Evolutionary conservation across 2,797 vertebrate genomes (phyloP).

Genomic region (Merluccius polli): DNA sequence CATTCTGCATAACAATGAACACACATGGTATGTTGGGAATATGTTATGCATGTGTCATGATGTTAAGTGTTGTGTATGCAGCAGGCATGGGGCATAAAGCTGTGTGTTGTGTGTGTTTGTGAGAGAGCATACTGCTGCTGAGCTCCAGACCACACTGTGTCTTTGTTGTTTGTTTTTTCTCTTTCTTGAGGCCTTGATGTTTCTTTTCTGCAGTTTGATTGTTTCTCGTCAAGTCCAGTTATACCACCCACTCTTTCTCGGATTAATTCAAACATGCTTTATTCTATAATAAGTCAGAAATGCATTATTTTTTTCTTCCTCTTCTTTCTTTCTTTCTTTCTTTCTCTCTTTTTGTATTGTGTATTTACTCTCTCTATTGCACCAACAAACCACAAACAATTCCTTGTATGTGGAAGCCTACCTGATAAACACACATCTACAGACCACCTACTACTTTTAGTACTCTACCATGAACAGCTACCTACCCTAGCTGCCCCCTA

Average conservation of each 20-base stretch:
- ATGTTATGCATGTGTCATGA: not conserved
- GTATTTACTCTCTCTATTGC: not conserved
- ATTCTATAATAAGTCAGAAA: not conserved
- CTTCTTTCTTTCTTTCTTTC: not conserved
- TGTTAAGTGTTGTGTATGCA: not conserved
- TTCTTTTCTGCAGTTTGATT: not conserved
- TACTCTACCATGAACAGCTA: no score
- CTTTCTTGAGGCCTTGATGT: not conserved
- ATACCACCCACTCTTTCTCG: not conserved
- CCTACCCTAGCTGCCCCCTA: not conserved
- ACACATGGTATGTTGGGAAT: not conserved
- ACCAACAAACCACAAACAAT: not conserved
- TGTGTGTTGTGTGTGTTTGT: not conserved
- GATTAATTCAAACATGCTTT: not conserved
- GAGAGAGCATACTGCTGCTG: not conserved
- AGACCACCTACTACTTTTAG: not conserved
- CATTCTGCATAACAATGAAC: conserved; percentile 1
- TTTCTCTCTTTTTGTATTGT: not conserved
- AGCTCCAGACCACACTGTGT: not conserved
- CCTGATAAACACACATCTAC: not conserved
- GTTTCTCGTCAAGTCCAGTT: not conserved
- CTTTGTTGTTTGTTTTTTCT: not conserved
- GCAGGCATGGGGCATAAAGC: not conserved
- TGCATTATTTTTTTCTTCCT: not conserved
- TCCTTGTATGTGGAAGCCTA: not conserved